Evolutionary conservation across 2,888 invertebrate genomes (phyloP).

Genomic region (Fragum whitleyi): DNA sequence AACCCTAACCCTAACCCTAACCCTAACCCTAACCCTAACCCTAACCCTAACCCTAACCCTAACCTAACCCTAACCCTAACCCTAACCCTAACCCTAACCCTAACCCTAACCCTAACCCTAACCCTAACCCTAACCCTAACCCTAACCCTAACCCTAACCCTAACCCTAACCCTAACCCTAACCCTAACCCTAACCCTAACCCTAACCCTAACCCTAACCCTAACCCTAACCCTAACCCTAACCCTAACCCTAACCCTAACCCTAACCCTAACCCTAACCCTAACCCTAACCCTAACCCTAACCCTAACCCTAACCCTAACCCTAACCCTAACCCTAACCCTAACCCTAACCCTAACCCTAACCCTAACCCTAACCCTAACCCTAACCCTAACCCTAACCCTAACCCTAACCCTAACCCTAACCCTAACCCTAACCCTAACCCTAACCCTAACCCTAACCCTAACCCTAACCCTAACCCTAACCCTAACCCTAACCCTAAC

Average conservation of each 20-base stretch:
- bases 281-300: conserved; percentile 55
- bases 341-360: conserved; percentile 57
- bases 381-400: conserved; percentile 66
- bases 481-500: conserved; percentile 72
- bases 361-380: conserved; percentile 71
- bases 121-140: conserved; percentile 67
- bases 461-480: conserved; percentile 55
- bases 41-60: conserved; percentile 71
- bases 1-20: conserved; percentile 60
- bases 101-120: conserved; percentile 68
- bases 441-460: conserved; percentile 55
- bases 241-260: conserved; percentile 51
- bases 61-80: conserved; percentile 68
- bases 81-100: conserved; percentile 68
- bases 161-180: conserved; percentile 68
- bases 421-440: conserved; percentile 53
- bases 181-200: conserved; percentile 56
- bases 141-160: conserved; percentile 55
- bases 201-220: conserved; percentile 53
- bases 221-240: conserved; percentile 53
- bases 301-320: conserved; percentile 53
- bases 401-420: conserved; percentile 54
- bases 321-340: conserved; percentile 55
- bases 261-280: conserved; percentile 73
- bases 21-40: conserved; percentile 72